Conservation (phyloP, 2,113 vertebrate species). For the Gambusia holbrooki region DNA sequence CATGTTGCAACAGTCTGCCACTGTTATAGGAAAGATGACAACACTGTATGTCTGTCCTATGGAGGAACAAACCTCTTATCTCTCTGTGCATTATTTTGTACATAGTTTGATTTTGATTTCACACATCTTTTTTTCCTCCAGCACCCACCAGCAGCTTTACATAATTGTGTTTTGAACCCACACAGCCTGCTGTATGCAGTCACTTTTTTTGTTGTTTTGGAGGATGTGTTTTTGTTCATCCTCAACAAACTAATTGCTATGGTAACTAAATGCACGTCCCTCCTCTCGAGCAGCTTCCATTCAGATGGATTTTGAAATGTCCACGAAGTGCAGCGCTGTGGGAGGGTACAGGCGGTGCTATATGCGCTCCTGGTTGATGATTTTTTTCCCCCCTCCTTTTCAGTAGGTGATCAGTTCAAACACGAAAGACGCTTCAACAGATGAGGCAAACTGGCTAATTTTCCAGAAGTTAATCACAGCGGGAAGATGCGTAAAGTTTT, state of each 20-base stretch:
- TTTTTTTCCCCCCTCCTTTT: conserved; percentile 7
- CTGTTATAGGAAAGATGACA: conserved; percentile 49
- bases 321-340: conserved; percentile 44
- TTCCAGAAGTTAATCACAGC: conserved; percentile 35
- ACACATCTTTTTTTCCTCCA: conserved; percentile 33
- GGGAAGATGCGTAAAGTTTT: conserved; percentile 73
- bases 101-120: conserved; percentile 45
- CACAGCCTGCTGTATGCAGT: conserved; percentile 51
- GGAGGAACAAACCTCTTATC: neutral
- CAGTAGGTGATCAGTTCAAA: conserved; percentile 45
- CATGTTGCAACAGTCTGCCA: conserved; percentile 55
- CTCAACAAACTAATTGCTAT: conserved; percentile 76
- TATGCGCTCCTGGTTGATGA: conserved; percentile 40
- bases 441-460: conserved; percentile 15
- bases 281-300: conserved; percentile 68
- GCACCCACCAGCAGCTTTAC: conserved; percentile 66
- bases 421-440: neutral
- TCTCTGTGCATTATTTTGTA: conserved; percentile 22
- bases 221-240: conserved; percentile 42
- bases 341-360: conserved; percentile 53
- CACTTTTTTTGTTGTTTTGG: conserved; percentile 2
- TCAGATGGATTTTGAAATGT: conserved; percentile 66
- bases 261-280: conserved; percentile 75
- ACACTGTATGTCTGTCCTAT: conserved; percentile 12
- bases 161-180: conserved; percentile 61